Evolutionary conservation across 1,140 invertebrate species (phyloP).

Genomic region (Sweltsa coloradensis): DNA sequence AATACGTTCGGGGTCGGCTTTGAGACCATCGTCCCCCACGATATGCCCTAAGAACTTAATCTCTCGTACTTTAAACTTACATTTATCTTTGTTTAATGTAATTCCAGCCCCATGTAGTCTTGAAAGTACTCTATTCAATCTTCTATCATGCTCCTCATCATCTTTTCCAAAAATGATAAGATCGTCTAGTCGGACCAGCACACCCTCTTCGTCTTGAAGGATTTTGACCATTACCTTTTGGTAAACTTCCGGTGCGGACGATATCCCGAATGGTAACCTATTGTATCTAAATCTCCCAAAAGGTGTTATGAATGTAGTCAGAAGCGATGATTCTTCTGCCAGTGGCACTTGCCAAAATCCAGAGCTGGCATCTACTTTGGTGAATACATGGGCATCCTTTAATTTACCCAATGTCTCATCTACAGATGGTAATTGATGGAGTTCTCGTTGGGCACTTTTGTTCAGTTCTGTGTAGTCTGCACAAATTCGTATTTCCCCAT

Average conservation of each 20-base stretch:
- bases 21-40: conserved; percentile 22
- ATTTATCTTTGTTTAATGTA: conserved; percentile 12
- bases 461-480: conserved; percentile 28
- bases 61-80: conserved; percentile 10
- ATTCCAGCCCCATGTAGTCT: conserved; percentile 14
- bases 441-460: conserved; percentile 19
- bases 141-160: conserved; percentile 1
- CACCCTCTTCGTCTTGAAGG: not conserved
- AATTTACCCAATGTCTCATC: conserved; percentile 1
- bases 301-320: conserved; percentile 19
- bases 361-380: conserved; percentile 16
- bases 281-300: conserved; percentile 16
- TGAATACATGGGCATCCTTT: conserved; percentile 8
- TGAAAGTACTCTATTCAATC: not conserved
- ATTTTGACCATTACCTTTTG: conserved; percentile 1
- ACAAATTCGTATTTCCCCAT: conserved; percentile 26
- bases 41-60: conserved; percentile 25
- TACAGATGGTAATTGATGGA: conserved; percentile 8
- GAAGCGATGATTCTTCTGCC: conserved; percentile 9
- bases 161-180: conserved; percentile 5
- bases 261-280: conserved; percentile 17
- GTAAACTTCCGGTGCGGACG: conserved; percentile 13
- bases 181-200: conserved; percentile 1
- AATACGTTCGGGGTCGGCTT: conserved; percentile 18
- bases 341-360: conserved; percentile 18